Base-by-base conservation (phyloP, 2,797 vertebrate genomes). In the Iguana delicatissima region DNA sequence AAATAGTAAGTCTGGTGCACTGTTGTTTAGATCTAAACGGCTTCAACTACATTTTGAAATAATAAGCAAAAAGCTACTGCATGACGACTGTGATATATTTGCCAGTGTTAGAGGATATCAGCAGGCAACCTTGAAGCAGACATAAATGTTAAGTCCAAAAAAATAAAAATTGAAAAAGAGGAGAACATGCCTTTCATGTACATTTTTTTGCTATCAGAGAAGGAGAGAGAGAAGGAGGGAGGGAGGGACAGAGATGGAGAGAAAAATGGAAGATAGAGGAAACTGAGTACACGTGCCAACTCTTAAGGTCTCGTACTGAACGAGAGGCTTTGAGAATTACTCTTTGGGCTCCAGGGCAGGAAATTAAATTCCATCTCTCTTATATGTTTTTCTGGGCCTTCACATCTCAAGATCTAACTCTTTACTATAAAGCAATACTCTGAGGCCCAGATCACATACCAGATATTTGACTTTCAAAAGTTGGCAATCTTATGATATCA, bases 51-150 rank as follows among this genome's bases (percentile, higher is more conserved):
- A 84, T 91, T 93, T 94, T 91, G 87, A 93, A 95, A 93, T 87
- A 95, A 95, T 80, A 95, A 85, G 77, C 92, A 84, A 91, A 93
- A 91, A 93, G 86, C 84, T 80, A 85, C 79, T 76, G 85, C 80
- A 80, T 13, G 14, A 86, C 74, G 55, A 85, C 73, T 3, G 32
- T 95, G 93, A 95, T 92, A 92, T 93, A 94, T 91, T 91, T 85
- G 92, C 83, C 80, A 57, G 59, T 13, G 64, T 26, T n/a, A 87
- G 80, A 88, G 82, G 88, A 91, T 92, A 86, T 96, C 94, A 94
- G 94, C 87, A 79, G 55, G 86, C 94, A 96, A 91, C 92, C 92
- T 93, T 95, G 94, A 92, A 92, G 86, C 46, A 85, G 93, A 91
- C 62, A 90, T 16, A 74, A 74, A 26, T 29, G 59, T 69, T 69